Evolutionary conservation across 2,797 vertebrate species (phyloP).

Genomic region (Myioborus melanocephalus): DNA sequence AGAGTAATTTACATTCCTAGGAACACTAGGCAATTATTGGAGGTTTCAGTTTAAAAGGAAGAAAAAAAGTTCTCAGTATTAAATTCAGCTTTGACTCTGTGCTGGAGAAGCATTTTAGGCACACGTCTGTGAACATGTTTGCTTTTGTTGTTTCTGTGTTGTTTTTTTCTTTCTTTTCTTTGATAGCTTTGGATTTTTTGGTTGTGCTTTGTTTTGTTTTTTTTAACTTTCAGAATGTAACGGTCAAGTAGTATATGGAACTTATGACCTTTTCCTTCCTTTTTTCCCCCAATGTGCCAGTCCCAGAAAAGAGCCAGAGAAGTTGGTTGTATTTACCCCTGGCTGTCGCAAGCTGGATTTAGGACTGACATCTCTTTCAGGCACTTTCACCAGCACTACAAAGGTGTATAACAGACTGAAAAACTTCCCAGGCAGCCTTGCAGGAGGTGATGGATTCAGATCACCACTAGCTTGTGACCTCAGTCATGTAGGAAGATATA

Average conservation of each 20-base stretch:
- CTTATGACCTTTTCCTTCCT: not conserved
- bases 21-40: constrained; percentile 44
- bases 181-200: not conserved
- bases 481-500: not conserved
- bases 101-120: not conserved
- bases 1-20: constrained; percentile 54
- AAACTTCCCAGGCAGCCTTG: not conserved
- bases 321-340: not conserved
- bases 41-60: not conserved
- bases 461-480: not conserved
- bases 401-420: not conserved
- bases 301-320: not conserved
- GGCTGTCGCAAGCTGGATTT: not conserved
- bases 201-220: not conserved
- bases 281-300: not conserved
- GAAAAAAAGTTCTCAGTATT: not conserved
- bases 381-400: not conserved
- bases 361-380: not conserved
- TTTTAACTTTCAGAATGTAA: not conserved
- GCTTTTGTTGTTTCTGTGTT: not conserved
- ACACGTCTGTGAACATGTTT: not conserved
- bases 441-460: not conserved
- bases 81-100: constrained; percentile 10
- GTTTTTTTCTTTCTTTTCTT: not conserved
- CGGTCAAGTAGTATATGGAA: not conserved